phyloP scores from a whole-genome alignment of 2,113 vertebrate species.

The Pungitius pungitius region DNA sequence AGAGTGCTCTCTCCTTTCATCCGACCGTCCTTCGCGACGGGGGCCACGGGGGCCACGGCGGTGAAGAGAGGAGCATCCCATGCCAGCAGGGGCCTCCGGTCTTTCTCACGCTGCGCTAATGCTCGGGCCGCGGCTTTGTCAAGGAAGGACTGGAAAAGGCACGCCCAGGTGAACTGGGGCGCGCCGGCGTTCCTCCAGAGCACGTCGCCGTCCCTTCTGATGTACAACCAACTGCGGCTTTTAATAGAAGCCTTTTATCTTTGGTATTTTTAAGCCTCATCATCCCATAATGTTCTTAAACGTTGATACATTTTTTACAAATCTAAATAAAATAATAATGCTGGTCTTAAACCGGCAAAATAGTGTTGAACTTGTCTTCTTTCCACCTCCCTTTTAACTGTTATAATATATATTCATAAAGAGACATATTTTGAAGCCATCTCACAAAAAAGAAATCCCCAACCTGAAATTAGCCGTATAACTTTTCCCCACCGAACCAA shows the following conservation, averaged over 20 bases:
- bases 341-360: slow-evolving; percentile 6
- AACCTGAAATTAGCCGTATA: not conserved
- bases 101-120: slow-evolving; percentile 28
- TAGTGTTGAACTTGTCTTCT: not conserved
- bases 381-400: not conserved
- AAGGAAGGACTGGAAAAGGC: no score
- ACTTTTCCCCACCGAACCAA: not conserved
- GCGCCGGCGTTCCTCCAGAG: no score
- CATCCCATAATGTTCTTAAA: not conserved
- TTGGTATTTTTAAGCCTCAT: not conserved
- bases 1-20: slow-evolving; percentile 57
- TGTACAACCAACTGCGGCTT: not conserved
- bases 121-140: slow-evolving; percentile 17
- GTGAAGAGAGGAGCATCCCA: slow-evolving; percentile 37
- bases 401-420: not conserved
- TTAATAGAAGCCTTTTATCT: not conserved
- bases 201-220: not conserved
- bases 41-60: slow-evolving; percentile 54
- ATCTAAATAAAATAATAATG: not conserved
- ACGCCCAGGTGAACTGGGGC: no score
- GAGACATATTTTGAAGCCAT: not conserved
- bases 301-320: no score
- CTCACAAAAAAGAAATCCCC: no score
- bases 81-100: slow-evolving; percentile 25
- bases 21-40: slow-evolving; percentile 53